Evolutionary conservation across 1,140 invertebrate genomes (phyloP).

Genomic region (Muscidifurax raptorellus): DNA sequence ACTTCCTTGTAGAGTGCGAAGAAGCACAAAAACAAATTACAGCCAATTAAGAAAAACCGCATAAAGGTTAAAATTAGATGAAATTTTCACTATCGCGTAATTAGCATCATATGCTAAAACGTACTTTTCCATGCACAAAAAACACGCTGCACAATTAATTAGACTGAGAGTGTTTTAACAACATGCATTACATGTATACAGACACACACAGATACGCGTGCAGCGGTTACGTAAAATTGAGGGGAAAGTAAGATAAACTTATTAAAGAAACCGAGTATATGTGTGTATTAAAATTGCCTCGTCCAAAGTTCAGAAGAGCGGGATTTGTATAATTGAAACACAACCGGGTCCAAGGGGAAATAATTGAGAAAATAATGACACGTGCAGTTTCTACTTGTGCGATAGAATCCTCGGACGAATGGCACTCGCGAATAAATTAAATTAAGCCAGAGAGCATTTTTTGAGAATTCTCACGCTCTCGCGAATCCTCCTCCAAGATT

Average conservation of each 20-base stretch:
- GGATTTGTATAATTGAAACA: neutral
- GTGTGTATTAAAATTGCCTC: neutral
- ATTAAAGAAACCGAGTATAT: neutral
- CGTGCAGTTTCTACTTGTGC: neutral
- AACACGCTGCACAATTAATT: neutral
- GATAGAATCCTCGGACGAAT: neutral
- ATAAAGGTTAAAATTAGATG: neutral
- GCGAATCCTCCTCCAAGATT: neutral
- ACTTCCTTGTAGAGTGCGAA: neutral
- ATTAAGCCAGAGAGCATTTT: neutral
- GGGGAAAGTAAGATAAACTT: neutral
- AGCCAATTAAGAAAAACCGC: neutral
- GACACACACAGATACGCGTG: too few species aligned
- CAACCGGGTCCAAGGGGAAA: neutral
- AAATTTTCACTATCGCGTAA: neutral
- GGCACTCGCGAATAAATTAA: neutral
- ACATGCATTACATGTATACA: too few species aligned
- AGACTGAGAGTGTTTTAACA: neutral
- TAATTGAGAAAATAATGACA: neutral
- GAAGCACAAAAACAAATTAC: neutral
- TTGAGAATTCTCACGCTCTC: neutral
- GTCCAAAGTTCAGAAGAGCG: neutral
- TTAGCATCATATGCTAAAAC: neutral
- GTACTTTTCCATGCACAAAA: neutral
- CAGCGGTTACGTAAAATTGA: neutral